Conservation (phyloP, 1,140 invertebrate species). For the Ceratoteleas bidentatus region DNA sequence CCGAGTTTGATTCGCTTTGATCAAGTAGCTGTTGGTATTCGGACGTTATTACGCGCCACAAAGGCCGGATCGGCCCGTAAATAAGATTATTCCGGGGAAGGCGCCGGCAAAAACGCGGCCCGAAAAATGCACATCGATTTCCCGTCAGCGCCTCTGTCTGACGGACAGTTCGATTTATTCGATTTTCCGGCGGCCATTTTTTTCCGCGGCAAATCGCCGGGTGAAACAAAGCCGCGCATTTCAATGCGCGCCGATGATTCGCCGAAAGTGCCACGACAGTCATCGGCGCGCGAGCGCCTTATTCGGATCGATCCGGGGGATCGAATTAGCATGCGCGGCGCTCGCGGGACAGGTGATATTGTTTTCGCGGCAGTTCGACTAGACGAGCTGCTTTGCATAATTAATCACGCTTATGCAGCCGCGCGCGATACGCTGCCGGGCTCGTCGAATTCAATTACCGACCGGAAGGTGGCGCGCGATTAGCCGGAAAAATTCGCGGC, state of each 20-base stretch:
- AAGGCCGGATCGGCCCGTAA: no score
- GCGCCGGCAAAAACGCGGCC: constrained; percentile 3
- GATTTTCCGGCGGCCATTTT: constrained; percentile 44
- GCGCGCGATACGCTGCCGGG: constrained; percentile 26
- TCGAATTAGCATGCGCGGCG: constrained; percentile 37
- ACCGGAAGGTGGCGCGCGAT: constrained; percentile 28
- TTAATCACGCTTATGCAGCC: constrained; percentile 45
- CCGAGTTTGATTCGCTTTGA: no score
- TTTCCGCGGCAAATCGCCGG: constrained; percentile 39
- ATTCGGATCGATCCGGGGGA: constrained; percentile 25
- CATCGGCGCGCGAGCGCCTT: background rate
- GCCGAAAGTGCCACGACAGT: constrained; percentile 15
- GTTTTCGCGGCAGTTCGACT: constrained; percentile 50
- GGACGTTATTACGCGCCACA: no score
- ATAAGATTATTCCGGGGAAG: no score
- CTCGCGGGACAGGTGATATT: constrained; percentile 41
- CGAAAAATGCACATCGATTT: constrained; percentile 58
- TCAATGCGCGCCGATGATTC: constrained; percentile 48
- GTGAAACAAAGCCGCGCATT: constrained; percentile 50
- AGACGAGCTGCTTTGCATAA: constrained; percentile 57
- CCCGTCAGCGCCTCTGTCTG: constrained; percentile 21
- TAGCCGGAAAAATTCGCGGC: constrained; percentile 34
- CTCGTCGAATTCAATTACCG: constrained; percentile 41
- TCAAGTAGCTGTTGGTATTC: no score
- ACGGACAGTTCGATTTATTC: constrained; percentile 57